Base-by-base conservation (phyloP, 2,888 invertebrate genomes). In the Cetonia aurata region DNA sequence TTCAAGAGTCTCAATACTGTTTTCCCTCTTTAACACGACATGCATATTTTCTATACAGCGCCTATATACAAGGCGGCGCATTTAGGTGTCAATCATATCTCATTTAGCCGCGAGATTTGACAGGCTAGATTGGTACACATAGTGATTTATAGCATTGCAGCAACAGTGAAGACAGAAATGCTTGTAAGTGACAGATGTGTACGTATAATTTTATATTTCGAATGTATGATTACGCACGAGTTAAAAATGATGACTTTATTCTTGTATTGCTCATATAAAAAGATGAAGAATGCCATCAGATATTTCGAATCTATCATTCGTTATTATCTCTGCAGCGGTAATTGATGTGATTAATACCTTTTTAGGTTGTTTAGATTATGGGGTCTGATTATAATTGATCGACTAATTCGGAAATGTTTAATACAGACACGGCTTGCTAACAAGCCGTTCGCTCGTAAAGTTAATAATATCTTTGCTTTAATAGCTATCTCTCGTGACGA, bases 11-110 rank as follows among this genome's bases (percentile, higher is more conserved):
- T 50, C 59, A 42, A 65, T 56, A 60, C 65, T 68, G 55, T 68
- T 60, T 68, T 68, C 67, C 67, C 53, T 31, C 31, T 62, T 70
- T 55, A 55, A 41, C 41, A 46, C 48, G 55, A 56, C 46, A 41
- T 48, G 67, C 60, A 57, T 44, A 50, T 67, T 60, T 68, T 62
- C 33, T 48, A 62, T 48, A 48, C 50, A 65, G 33, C 41, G 33
- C 48, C 44, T 52, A 55, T 42, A 59, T 78, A 78, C 79, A 79
- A 80, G 79, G 79, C 77, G 78, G 79, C 78, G 79, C 77, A 81
- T 83, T 83, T 82, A 81, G 74, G 78, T 80, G 84, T 84, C 84
- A 84, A 84, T 84, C 84, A 84, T 77, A 78, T 77, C 82, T 84
- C 83, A 83, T 84, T 84, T 84, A 82, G 80, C 79, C 78, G 76